Evolutionary conservation across 2,113 vertebrate genomes (phyloP).

Genomic region (Scopus umbretta): DNA sequence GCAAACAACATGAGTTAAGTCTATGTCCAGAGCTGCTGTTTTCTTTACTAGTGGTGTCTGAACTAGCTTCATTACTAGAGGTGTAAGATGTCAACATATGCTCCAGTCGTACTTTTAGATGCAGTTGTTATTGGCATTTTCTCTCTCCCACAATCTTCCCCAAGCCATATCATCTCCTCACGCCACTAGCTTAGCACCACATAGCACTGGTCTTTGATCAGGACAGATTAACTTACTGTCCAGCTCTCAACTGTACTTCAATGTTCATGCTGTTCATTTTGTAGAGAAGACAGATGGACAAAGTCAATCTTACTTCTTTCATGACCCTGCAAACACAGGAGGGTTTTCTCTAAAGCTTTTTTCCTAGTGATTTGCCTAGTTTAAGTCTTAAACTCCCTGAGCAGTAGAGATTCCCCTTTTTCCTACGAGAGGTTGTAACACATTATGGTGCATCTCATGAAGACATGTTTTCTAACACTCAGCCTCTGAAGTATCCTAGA

Average conservation of each 20-base stretch:
- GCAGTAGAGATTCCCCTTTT: neutral
- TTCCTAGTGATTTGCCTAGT: neutral
- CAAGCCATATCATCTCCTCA: neutral
- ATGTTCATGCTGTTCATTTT: neutral
- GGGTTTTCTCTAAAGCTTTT: neutral
- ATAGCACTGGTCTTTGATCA: neutral
- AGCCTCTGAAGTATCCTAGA: neutral
- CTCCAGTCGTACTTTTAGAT: neutral
- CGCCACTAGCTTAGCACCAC: rapidly evolving
- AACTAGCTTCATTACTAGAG: neutral
- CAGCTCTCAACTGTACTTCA: neutral
- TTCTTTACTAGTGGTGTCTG: neutral
- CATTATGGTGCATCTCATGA: neutral
- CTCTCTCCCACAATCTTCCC: neutral
- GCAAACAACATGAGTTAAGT: neutral
- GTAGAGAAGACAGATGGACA: neutral
- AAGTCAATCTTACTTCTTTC: neutral
- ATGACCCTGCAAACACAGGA: neutral
- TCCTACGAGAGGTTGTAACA: neutral
- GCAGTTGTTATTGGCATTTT: neutral
- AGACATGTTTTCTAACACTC: neutral
- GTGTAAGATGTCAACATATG: neutral
- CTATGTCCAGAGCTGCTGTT: neutral
- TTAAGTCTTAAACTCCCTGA: neutral
- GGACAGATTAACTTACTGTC: neutral